A percentile compares a stretch with the other conserved stretches of the same genome.
Evolutionary conservation across 2,797 vertebrate genomes (phyloP).

Genomic region (Schizopygopsis malacanthus): DNA sequence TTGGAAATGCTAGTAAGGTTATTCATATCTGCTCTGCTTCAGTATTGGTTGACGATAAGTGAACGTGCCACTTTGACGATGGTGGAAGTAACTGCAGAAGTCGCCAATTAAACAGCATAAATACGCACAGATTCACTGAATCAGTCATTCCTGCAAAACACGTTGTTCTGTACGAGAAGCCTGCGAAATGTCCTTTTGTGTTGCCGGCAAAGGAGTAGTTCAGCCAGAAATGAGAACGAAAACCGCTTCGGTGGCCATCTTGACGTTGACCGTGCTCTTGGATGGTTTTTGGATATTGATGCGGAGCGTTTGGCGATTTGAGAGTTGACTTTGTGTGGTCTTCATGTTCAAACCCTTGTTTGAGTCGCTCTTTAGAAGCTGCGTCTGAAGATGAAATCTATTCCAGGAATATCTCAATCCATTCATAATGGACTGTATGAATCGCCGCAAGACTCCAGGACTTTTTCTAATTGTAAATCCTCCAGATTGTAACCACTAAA

Average conservation of each 20-base stretch:
- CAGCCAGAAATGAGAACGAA: background rate
- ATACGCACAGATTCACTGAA: too few relatives aligned
- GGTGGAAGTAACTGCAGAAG: too few relatives aligned
- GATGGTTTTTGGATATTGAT: background rate
- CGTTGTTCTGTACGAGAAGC: background rate
- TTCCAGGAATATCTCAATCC: conserved; percentile 72
- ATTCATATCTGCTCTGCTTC: background rate
- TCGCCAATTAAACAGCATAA: too few relatives aligned
- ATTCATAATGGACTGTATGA: conserved; percentile 74
- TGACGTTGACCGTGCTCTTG: background rate
- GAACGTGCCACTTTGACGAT: background rate
- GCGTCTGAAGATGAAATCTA: conserved; percentile 69
- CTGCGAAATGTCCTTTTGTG: background rate
- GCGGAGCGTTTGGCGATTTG: background rate
- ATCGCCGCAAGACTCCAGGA: conserved; percentile 61
- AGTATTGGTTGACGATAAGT: background rate
- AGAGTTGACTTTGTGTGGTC: conserved; percentile 12
- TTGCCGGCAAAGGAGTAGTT: background rate
- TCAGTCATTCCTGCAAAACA: too few relatives aligned
- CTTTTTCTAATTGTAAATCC: conserved; percentile 71
- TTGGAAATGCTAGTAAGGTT: background rate
- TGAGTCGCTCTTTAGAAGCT: conserved; percentile 27
- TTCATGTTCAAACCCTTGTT: too few relatives aligned
- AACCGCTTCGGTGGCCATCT: conserved; percentile 58
- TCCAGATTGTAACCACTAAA: conserved; percentile 77